Base-by-base conservation (phyloP, 1,140 invertebrate species). In the Eueides isabella region DNA sequence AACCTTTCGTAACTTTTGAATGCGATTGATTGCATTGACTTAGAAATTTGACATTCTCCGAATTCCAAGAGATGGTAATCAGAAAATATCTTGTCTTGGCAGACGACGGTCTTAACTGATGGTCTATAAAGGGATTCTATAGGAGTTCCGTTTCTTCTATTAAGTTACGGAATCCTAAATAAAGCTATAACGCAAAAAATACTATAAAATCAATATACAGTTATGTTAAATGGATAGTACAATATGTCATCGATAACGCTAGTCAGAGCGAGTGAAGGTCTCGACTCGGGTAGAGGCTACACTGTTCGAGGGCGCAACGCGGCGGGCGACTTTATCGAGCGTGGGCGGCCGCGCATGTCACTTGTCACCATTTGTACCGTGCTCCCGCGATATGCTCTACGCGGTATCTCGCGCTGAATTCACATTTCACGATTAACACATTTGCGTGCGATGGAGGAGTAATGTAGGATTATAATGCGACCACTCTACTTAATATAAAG, bases 291-390 rank as follows among this genome's bases (percentile, higher is more conserved):
- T 55, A 55, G 48, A 26, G 48, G 48, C 48, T 55, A 55, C 48
- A 23, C 48, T 55, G 48, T 55, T 23, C 23, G 48, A 55, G 48
- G 48, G 48, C 79, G 79, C 74, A 72, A 66, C 44, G 83, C 76
- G 74, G 79, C 79, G 80, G 81, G 81, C 79, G 83, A 78, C 69
- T 62, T 72, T 91, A 92, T 91, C 85, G 90, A 91, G 77, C 90
- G 90, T 91, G 90, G 90, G 89, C 87, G 89, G 82, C 68, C 85
- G 90, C 89, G 87, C 88, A 91, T 87, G 85, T 70, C 81, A 75
- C 72, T 44, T 44, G 41, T 44, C 73, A 70, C 62, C 62, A 66
- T 65, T 76, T 65, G 75, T 72, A 74, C 75, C 74, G 77, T 78
- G 78, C 67, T 74, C 67, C 75, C 78, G 80, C 79, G 84, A 82